Conservation (phyloP, 2,888 invertebrate genomes). For the Melanchra persicariae region DNA sequence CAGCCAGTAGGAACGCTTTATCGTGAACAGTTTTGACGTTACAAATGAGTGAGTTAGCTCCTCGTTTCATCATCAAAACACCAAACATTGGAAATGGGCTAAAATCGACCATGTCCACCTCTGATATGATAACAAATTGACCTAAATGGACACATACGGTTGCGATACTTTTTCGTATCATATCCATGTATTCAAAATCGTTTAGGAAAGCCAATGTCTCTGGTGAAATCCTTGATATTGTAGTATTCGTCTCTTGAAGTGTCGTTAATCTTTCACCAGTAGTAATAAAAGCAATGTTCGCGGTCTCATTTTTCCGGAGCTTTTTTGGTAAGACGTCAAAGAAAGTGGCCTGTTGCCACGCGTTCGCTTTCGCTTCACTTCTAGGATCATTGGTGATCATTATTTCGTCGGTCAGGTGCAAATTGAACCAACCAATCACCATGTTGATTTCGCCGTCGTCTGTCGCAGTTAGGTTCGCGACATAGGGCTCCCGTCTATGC, state of each 20-base stretch:
- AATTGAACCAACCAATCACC: no score
- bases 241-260: slow-evolving; percentile 4
- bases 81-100: slow-evolving; percentile 90
- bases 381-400: no score
- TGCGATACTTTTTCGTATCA: slow-evolving; percentile 37
- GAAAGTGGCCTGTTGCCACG: no score
- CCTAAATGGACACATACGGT: slow-evolving; percentile 48
- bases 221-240: slow-evolving; percentile 47
- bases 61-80: slow-evolving; percentile 83
- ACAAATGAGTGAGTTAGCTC: slow-evolving; percentile 76
- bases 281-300: no score
- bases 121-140: slow-evolving; percentile 37
- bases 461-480: no score
- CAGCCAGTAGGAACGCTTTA: slow-evolving; percentile 36
- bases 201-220: slow-evolving; percentile 51
- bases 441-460: no score
- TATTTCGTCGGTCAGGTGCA: no score
- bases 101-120: slow-evolving; percentile 83
- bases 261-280: slow-evolving; percentile 14
- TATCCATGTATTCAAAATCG: slow-evolving; percentile 57
- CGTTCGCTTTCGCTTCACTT: no score
- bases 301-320: no score
- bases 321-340: no score
- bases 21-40: slow-evolving; percentile 45
- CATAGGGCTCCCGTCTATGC: no score